phyloP scores from a whole-genome alignment of 2,113 vertebrate species.

The Plotosus lineatus region DNA sequence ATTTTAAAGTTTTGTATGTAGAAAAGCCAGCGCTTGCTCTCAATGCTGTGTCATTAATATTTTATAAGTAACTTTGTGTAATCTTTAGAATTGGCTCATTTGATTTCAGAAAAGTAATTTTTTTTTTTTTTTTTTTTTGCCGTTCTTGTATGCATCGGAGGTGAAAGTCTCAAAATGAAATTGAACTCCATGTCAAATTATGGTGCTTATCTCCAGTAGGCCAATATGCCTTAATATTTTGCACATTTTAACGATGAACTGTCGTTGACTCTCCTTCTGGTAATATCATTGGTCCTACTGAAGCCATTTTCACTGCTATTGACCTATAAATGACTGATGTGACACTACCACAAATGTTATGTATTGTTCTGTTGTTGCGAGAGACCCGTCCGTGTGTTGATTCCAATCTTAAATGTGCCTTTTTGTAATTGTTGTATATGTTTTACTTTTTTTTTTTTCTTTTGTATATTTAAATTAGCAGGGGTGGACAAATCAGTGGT shows the following conservation, averaged over 20 bases:
- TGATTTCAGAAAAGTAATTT: neutral
- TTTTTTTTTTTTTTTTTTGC: too few species aligned
- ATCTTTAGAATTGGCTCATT: neutral
- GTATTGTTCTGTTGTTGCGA: neutral
- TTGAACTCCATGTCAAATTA: neutral
- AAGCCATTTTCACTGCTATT: conserved; percentile 26
- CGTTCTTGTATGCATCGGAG: neutral
- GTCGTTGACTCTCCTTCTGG: conserved; percentile 37
- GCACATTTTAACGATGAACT: conserved; percentile 69
- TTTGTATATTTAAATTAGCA: conserved; percentile 66
- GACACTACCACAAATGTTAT: neutral
- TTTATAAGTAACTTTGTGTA: neutral
- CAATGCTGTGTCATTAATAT: neutral
- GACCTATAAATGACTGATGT: conserved; percentile 5
- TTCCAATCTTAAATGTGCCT: conserved; percentile 24
- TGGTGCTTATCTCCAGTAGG: conserved; percentile 24
- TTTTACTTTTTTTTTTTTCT: conserved; percentile 59
- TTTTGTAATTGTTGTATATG: conserved; percentile 48
- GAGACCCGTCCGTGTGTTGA: conserved; percentile 20
- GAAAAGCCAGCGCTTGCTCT: neutral
- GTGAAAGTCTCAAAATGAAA: neutral
- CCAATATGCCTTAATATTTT: conserved; percentile 67
- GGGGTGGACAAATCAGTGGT: neutral
- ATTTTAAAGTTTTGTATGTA: conserved; percentile 1
- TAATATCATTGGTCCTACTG: conserved; percentile 19